A percentile compares a stretch with the other conserved stretches of the same genome.
phyloP scores from a whole-genome alignment of 1,140 invertebrate species.

The Caenorhabditis briggsae region DNA sequence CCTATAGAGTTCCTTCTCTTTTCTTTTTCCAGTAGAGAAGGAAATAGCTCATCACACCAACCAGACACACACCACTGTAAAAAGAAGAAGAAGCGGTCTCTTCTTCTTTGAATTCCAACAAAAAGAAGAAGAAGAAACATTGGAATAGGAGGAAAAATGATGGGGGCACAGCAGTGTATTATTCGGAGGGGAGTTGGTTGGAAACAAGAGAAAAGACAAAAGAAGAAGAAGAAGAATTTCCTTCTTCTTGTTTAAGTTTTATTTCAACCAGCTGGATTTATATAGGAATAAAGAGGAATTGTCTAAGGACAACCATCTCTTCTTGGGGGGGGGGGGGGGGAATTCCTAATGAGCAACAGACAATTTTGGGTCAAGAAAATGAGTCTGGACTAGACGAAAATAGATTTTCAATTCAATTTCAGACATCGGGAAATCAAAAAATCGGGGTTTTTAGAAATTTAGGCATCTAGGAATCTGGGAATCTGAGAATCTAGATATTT shows the following conservation, averaged over 20 bases:
- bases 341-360: too few species aligned
- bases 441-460: too few species aligned
- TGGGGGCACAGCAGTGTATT: slow-evolving; percentile 43
- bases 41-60: slow-evolving; percentile 39
- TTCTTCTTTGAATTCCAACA: background rate
- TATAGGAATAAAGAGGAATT: too few species aligned
- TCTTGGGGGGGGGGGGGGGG: background rate
- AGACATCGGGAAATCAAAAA: too few species aligned
- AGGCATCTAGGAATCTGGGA: too few species aligned
- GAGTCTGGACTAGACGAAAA: too few species aligned
- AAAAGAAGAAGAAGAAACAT: background rate
- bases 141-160: background rate
- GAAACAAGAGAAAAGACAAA: too few species aligned
- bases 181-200: background rate
- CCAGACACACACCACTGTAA: background rate
- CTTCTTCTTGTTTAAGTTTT: background rate
- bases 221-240: background rate
- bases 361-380: too few species aligned
- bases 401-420: too few species aligned
- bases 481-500: too few species aligned
- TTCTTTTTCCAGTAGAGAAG: background rate
- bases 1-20: background rate
- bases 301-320: too few species aligned
- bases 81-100: slow-evolving; percentile 8
- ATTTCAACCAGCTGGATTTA: slow-evolving; percentile 1